phyloP scores from a whole-genome alignment of 53 echinoderm and acorn worm genomes.

The Astropecten irregularis region DNA sequence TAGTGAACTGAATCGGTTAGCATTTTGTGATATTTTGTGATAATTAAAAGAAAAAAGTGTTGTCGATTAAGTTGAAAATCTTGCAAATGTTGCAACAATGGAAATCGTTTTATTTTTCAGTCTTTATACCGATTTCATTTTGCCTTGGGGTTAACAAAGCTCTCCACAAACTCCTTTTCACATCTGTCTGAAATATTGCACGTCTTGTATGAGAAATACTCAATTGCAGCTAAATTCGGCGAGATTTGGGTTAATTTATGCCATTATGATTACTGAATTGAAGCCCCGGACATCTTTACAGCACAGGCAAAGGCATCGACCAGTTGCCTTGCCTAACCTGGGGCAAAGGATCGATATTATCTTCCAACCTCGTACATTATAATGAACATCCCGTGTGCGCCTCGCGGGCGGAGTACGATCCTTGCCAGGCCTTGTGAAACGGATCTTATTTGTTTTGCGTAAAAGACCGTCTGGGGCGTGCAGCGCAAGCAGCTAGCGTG shows the following conservation, averaged over 20 bases:
- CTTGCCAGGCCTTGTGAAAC: conserved; percentile 29
- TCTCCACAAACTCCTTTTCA: too few relatives aligned
- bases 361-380: conserved; percentile 42
- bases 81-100: too few relatives aligned
- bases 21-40: too few relatives aligned
- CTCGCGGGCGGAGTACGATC: conserved; percentile 27
- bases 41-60: too few relatives aligned
- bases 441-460: conserved; percentile 56
- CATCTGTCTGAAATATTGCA: conserved; percentile 10
- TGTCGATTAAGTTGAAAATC: too few relatives aligned
- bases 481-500: too few relatives aligned
- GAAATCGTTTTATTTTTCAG: too few relatives aligned
- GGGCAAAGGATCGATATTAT: conserved; percentile 28
- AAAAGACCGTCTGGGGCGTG: conserved; percentile 34
- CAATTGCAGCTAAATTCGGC: conserved; percentile 1
- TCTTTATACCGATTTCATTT: too few relatives aligned
- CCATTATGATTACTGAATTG: conserved; percentile 42
- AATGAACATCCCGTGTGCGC: not conserved
- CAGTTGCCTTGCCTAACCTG: conserved; percentile 22
- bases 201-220: not conserved
- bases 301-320: conserved; percentile 19
- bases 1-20: too few relatives aligned
- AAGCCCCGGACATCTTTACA: not conserved
- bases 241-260: conserved; percentile 50
- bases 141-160: too few relatives aligned